Base-by-base conservation (phyloP, 2,888 invertebrate genomes). In the Argyra leucocephala region DNA sequence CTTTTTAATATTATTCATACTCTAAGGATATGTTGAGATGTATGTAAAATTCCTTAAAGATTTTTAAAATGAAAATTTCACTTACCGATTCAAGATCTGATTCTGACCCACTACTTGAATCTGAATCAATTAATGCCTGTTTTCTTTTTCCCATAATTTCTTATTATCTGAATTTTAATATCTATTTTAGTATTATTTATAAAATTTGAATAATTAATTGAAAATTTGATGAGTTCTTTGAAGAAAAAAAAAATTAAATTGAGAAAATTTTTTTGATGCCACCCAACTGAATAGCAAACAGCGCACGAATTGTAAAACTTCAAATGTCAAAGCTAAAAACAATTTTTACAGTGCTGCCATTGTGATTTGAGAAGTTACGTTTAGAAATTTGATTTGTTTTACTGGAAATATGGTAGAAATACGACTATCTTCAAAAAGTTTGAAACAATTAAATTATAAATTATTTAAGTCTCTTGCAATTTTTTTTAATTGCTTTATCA, bases 51-150 rank as follows among this genome's bases (percentile, higher is more conserved):
- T 48, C 18, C 18, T 15, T 62, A 63, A 63, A 65, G 60, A 66
- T 68, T 66, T 63, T 31, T 65, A 66, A 57, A 62, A 62, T 63
- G 61, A 63, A 24, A 37, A 24, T n/a, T 9, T 3, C 58, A 83
- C 88, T 88, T 83, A 92, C 92, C 73, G 90, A 89, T 79, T 92
- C 91, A 74, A 91, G 82, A 81, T 93, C 92, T 64, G 90, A 90
- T 70, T 86, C 85, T 69, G 84, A 83, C 65, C 85, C 89, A 78
- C 89, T 89, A 78, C 90, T 91, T 66, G 88, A 88, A 78, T 91
- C 90, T 23, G 91, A 90, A 77, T 92, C 91, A 72, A 91, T 88
- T 69, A 91, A 81, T 58, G 89, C 88, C 76, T 90, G 89, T 78
- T 88, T 90, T 80, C 91, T 91, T 82, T 92, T 92, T 72, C 87